Base-by-base conservation (phyloP, 2,797 vertebrate species). In the Melanotaenia pygmaea region DNA sequence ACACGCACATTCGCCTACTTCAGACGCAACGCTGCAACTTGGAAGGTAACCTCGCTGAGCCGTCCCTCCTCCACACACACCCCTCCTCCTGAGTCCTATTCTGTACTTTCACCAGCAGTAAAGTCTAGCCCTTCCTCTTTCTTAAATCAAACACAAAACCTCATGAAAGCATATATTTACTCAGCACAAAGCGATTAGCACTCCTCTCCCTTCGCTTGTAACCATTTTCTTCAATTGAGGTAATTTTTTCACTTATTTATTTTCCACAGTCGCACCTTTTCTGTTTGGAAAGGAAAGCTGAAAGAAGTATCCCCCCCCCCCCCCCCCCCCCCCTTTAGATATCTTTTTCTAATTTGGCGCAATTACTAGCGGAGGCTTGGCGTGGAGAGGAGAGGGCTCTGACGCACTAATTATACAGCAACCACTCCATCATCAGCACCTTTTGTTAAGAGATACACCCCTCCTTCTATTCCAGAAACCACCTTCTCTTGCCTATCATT, bases 401-500 rank as follows among this genome's bases (percentile, higher is more conserved):
- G 97, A 97, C 96, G 96, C 95, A 92, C 97, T 99, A 99, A 99
- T 99, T 98, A 99, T 96, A 96, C 95, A 94, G 95, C 97, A 96
- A 96, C 96, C 96, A 96, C 96, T 99, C 97, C 96, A 97, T 99
- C 97, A 99, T 98, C 97, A 97, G 97, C 96, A 98, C 96, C 97
- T 98, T 98, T 98, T 98, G 97, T 99, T 98, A 96, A 79, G 83
- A 84, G 96, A 96, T 94, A 94, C 95, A 95, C 80, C 81, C 96
- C 95, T 94, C 96, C 85, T 84, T 95, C 95, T 94, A 93, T 95
- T 94, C 94, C 96, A 92, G 92, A 75, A 87, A 77, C 81, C 85
- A 83, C 88, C 87, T 88, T 86, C 95, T 94, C 95, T 95, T 92
- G 94, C 96, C 96, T 96, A 97, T 97, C 96, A 98, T 97, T 98